Percentiles rank a stretch among this genome's conserved stretches.
phyloP scores from a whole-genome alignment of 2,113 vertebrate genomes.

The Meles meles region DNA sequence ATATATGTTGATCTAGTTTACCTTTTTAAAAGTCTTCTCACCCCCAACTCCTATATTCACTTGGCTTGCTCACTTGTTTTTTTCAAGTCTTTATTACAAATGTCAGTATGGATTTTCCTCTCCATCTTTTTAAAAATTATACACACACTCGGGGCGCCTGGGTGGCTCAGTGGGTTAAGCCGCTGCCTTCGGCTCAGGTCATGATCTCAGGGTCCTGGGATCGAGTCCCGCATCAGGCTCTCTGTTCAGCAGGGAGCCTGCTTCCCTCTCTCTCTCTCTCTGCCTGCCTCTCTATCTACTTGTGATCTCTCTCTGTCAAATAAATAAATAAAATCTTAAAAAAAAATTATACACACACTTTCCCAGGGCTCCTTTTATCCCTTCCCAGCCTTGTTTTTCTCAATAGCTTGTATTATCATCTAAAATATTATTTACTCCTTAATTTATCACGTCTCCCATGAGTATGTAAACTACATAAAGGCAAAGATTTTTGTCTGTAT shows the following conservation, averaged over 20 bases:
- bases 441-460: background rate
- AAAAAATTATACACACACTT: background rate
- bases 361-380: background rate
- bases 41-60: background rate
- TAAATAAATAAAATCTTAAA: too few relatives aligned
- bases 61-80: background rate
- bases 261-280: too few relatives aligned
- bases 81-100: slow-evolving; percentile 1
- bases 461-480: background rate
- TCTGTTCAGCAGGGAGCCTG: too few relatives aligned
- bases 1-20: background rate
- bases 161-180: too few relatives aligned
- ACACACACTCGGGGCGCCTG: too few relatives aligned
- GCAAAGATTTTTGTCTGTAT: background rate
- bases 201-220: too few relatives aligned
- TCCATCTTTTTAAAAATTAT: background rate
- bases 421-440: background rate
- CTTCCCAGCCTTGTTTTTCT: background rate
- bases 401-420: background rate
- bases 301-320: too few relatives aligned
- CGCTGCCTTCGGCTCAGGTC: too few relatives aligned
- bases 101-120: background rate
- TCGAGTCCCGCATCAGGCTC: too few relatives aligned
- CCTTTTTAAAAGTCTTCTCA: background rate
- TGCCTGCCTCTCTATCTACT: too few relatives aligned